These are phyloP conservation scores for Augochlorella aurata DNA, from an alignment of 2,888 invertebrate genomes.

Conservation along the genomic window DNA sequence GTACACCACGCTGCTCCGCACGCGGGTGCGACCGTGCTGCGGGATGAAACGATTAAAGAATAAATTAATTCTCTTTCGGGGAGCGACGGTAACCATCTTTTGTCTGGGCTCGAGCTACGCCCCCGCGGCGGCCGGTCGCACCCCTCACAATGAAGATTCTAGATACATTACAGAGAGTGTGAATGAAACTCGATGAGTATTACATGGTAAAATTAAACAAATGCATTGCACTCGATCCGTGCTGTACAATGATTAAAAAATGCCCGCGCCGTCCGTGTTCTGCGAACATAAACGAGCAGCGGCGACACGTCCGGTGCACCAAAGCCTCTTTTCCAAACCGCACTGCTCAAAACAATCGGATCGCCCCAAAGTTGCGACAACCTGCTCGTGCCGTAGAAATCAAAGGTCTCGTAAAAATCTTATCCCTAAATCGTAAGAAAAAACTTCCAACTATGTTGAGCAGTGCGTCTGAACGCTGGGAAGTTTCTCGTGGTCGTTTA, in stretches of 20 bases:
- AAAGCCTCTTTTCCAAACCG: not conserved
- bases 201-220: constrained; percentile 70
- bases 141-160: constrained; percentile 34
- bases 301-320: not conserved
- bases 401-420: constrained; percentile 5
- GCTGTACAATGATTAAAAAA: constrained; percentile 40
- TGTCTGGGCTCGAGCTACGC: not conserved
- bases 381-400: not conserved
- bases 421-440: not conserved
- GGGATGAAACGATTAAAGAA: not conserved
- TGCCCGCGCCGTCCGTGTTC: not conserved
- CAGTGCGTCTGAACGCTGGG: not conserved
- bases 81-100: not conserved
- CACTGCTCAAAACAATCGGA: constrained; percentile 7
- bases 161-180: constrained; percentile 44
- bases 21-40: constrained; percentile 30
- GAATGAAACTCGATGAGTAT: constrained; percentile 69
- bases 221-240: constrained; percentile 68
- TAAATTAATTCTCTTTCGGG: constrained; percentile 20
- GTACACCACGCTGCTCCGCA: constrained; percentile 28
- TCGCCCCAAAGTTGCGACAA: not conserved
- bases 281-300: not conserved
- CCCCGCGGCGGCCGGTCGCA: constrained; percentile 33
- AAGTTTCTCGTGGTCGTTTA: not conserved
- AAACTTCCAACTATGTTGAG: constrained; percentile 17